These are phyloP conservation scores for Cataglyphis hispanica DNA, from an alignment of 1,140 invertebrate genomes.

Conservation along the genomic window DNA sequence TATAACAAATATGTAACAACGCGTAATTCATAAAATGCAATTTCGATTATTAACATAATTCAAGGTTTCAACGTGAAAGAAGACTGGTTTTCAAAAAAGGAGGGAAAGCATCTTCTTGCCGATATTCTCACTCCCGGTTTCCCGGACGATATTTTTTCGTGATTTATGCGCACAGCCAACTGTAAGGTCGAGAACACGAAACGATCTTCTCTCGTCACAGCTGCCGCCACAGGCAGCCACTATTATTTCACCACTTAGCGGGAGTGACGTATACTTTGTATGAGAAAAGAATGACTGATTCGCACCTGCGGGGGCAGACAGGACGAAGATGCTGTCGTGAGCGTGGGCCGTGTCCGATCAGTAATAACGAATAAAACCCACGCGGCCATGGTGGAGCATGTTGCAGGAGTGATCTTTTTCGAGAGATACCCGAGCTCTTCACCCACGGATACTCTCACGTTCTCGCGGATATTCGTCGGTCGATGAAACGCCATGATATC, in stretches of 20 bases:
- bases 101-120: not conserved
- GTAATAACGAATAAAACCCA: slow-evolving; percentile 75
- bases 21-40: not conserved
- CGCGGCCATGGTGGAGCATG: slow-evolving; percentile 47
- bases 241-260: slow-evolving; percentile 73
- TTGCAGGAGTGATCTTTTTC: slow-evolving; percentile 71
- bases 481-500: slow-evolving; percentile 33
- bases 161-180: not conserved
- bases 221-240: slow-evolving; percentile 4
- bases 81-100: not conserved
- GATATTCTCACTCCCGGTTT: not conserved
- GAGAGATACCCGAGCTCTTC: slow-evolving; percentile 55
- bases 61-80: not conserved
- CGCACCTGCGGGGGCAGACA: slow-evolving; percentile 70
- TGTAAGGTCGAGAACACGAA: not conserved
- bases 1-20: not conserved
- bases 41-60: not conserved
- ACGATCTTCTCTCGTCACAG: slow-evolving; percentile 8
- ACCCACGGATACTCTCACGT: slow-evolving; percentile 48
- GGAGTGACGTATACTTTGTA: slow-evolving; percentile 56
- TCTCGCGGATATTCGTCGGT: not conserved
- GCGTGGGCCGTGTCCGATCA: slow-evolving; percentile 68
- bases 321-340: slow-evolving; percentile 57
- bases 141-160: slow-evolving; percentile 24
- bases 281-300: slow-evolving; percentile 53